phyloP scores from a whole-genome alignment of 2,797 vertebrate species.

The Lerista edwardsae region DNA sequence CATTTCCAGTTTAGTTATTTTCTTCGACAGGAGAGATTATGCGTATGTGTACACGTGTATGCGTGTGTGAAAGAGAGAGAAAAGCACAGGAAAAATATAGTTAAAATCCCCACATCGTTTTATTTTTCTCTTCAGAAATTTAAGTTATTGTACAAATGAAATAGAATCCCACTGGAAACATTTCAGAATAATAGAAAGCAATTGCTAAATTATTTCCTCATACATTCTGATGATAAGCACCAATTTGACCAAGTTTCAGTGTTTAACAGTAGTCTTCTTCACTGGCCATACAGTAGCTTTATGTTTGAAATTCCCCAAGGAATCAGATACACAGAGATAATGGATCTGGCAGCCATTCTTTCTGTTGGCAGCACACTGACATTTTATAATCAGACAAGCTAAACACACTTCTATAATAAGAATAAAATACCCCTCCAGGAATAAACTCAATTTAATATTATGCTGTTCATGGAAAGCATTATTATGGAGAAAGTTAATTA shows the following conservation, averaged over 20 bases:
- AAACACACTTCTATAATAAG: constrained; percentile 43
- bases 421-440: constrained; percentile 46
- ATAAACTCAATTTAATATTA: constrained; percentile 12
- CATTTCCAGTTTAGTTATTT: too few species aligned
- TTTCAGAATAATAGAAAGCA: accelerated
- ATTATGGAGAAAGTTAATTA: constrained; percentile 31
- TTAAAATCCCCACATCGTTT: not conserved
- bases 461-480: constrained; percentile 40
- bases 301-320: constrained; percentile 33
- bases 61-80: too few species aligned
- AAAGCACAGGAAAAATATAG: not conserved
- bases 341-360: constrained; percentile 44
- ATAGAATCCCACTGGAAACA: not conserved
- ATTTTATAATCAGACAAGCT: constrained; percentile 47
- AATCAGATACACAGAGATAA: constrained; percentile 47
- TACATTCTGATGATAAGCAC: constrained; percentile 8
- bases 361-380: constrained; percentile 38
- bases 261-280: not conserved
- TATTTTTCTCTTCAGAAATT: not conserved
- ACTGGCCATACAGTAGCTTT: constrained; percentile 10
- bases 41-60: too few species aligned
- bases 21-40: too few species aligned
- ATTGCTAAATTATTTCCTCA: not conserved
- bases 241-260: constrained; percentile 7
- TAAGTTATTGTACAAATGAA: not conserved